Evolutionary conservation across 2,797 vertebrate species (phyloP).

Genomic region (Anisognathus igniventris): DNA sequence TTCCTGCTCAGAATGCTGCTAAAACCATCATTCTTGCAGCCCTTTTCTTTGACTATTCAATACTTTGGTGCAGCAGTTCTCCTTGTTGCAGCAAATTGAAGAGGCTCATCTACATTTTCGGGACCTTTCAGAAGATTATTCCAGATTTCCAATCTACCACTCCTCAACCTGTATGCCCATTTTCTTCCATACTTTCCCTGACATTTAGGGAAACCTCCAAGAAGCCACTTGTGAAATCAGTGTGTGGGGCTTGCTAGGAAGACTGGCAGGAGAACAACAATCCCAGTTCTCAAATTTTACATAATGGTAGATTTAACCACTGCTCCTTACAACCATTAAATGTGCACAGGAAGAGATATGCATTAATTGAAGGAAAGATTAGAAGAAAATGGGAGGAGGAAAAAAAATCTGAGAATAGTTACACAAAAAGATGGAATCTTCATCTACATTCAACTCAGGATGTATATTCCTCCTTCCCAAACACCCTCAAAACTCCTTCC

Average conservation of each 20-base stretch:
- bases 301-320: neutral
- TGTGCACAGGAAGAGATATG: neutral
- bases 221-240: neutral
- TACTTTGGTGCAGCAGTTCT: neutral
- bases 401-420: neutral
- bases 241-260: neutral
- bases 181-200: neutral
- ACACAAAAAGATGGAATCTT: neutral
- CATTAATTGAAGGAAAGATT: neutral
- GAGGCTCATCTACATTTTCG: neutral
- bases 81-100: neutral
- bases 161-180: neutral
- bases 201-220: neutral
- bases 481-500: fast-evolving
- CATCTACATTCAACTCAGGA: neutral
- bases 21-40: neutral
- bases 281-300: neutral
- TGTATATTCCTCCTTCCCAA: neutral
- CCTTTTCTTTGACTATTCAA: neutral
- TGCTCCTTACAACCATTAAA: neutral
- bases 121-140: neutral
- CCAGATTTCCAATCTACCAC: neutral
- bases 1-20: neutral
- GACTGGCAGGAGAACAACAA: neutral
- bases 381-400: neutral